phyloP scores from a whole-genome alignment of 2,113 vertebrate species.

The Dipodomys merriami region DNA sequence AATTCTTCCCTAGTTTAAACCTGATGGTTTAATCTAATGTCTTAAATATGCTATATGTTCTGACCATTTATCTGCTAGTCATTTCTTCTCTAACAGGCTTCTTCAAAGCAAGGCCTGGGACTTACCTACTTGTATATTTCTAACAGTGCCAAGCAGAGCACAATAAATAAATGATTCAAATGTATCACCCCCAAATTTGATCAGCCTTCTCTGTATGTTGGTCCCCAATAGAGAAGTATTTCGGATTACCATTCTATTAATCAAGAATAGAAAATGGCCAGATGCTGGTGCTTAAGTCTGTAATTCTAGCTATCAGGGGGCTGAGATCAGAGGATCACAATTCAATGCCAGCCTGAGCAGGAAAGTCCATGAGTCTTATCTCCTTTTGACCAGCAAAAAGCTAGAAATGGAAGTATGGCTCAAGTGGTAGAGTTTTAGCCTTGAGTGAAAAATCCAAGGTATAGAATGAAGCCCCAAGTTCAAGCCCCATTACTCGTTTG shows the following conservation, averaged over 20 bases:
- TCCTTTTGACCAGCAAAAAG: no score
- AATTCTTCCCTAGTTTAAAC: constrained; percentile 35
- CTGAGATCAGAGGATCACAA: no score
- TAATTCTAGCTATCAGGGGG: no score
- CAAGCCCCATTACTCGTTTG: no score
- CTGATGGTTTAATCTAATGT: neutral
- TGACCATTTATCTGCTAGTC: neutral
- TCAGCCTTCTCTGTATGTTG: constrained; percentile 2
- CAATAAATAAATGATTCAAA: constrained; percentile 22
- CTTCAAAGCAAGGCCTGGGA: neutral
- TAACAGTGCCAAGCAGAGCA: neutral
- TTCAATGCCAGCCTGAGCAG: no score
- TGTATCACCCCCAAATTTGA: neutral
- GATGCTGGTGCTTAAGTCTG: no score
- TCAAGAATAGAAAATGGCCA: constrained; percentile 4
- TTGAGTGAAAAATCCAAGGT: no score
- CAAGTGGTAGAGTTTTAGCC: no score
- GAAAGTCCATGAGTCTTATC: no score
- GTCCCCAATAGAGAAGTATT: constrained; percentile 37
- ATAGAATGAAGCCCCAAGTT: no score
- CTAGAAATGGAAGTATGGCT: no score
- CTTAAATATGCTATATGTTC: constrained; percentile 39
- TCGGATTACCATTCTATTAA: neutral
- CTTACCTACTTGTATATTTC: neutral
- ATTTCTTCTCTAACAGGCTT: constrained; percentile 19